Evolutionary conservation across 2,113 vertebrate species (phyloP).

Genomic region (Thamnaconus septentrionalis): DNA sequence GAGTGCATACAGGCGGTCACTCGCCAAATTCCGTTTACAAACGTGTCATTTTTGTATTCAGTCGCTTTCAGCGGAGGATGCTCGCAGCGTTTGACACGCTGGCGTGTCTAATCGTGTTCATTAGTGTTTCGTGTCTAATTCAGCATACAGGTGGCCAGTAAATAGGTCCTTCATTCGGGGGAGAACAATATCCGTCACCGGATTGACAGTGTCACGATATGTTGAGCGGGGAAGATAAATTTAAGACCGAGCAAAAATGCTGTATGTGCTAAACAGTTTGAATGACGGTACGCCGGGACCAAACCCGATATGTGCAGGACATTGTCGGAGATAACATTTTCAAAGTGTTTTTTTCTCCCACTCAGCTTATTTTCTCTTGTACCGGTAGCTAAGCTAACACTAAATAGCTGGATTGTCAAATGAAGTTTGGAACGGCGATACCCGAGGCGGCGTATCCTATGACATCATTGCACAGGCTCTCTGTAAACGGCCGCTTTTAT

Average conservation of each 20-base stretch:
- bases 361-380: not conserved
- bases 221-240: too few relatives aligned
- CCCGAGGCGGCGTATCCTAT: constrained; percentile 24
- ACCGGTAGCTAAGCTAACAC: not conserved
- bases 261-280: too few relatives aligned
- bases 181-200: too few relatives aligned
- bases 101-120: not conserved
- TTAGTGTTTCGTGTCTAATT: not conserved
- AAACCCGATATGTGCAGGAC: constrained; percentile 6
- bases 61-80: not conserved
- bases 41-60: not conserved
- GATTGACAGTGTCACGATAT: too few relatives aligned
- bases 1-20: constrained; percentile 15
- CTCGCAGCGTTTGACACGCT: not conserved
- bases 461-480: constrained; percentile 65
- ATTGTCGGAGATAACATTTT: not conserved
- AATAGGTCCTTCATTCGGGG: not conserved
- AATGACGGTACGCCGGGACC: too few relatives aligned
- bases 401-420: constrained; percentile 21
- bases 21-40: constrained; percentile 38
- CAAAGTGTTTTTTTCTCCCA: too few relatives aligned
- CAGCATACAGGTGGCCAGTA: not conserved
- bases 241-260: too few relatives aligned
- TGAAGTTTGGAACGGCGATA: constrained; percentile 15
- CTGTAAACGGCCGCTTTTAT: constrained; percentile 40